Evolutionary conservation across 2,113 vertebrate species (phyloP).

Genomic region (Zingel zingel): DNA sequence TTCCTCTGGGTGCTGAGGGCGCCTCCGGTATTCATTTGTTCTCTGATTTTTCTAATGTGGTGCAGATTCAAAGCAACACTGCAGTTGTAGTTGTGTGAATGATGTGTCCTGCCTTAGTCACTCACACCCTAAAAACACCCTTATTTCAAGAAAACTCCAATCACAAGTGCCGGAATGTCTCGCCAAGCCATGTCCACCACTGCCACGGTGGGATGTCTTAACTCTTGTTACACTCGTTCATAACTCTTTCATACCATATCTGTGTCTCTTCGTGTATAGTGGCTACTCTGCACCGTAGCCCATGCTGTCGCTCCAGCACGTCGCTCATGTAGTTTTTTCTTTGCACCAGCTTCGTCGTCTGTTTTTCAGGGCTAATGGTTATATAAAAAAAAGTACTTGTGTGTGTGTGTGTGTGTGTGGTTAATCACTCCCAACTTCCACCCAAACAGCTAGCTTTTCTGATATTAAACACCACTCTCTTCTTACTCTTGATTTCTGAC

Average conservation of each 20-base stretch:
- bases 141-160: slow-evolving; percentile 74
- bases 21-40: slow-evolving; percentile 38
- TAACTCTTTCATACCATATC: slow-evolving; percentile 45
- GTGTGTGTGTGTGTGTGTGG: slow-evolving; percentile 51
- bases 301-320: slow-evolving; percentile 39
- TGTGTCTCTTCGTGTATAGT: slow-evolving; percentile 48
- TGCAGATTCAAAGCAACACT: slow-evolving; percentile 45
- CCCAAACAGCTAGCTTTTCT: slow-evolving; percentile 69
- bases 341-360: slow-evolving; percentile 71
- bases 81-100: slow-evolving; percentile 51
- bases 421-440: slow-evolving; percentile 67
- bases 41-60: slow-evolving; percentile 22
- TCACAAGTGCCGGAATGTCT: slow-evolving; percentile 87
- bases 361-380: slow-evolving; percentile 66
- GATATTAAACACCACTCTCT: slow-evolving; percentile 68
- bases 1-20: slow-evolving; percentile 47
- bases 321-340: slow-evolving; percentile 60
- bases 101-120: slow-evolving; percentile 75
- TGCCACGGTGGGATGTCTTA: slow-evolving; percentile 81
- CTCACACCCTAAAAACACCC: slow-evolving; percentile 49
- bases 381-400: slow-evolving; percentile 54
- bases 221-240: slow-evolving; percentile 71
- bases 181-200: slow-evolving; percentile 80
- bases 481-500: slow-evolving; percentile 75
- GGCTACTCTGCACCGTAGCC: slow-evolving; percentile 55